Evolutionary conservation across 1,140 invertebrate species (phyloP), one percentile per base, ranked within the genome.

Genomic region (Drosophila kepulauana): DNA sequence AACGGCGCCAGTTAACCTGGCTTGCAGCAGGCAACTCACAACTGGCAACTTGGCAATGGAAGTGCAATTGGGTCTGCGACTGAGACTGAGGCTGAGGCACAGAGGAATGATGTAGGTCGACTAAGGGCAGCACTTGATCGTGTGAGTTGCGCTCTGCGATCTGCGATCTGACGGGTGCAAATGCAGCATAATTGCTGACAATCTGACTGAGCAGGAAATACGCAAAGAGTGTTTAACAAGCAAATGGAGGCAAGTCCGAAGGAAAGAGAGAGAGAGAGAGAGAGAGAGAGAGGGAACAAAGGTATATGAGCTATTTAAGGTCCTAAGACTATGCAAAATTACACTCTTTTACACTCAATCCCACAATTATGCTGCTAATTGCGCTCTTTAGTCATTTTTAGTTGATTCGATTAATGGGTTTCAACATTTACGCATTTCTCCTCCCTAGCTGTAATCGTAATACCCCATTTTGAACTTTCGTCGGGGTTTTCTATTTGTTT

Each of bases 381-480:
- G 46, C 11, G 61, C 66, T 81, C 84, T 82, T 88, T 88, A 88
- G 84, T 78, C 80, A 88, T 80, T 88, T 81, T 84, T 28, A 82
- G 78, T 88, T 88, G 84, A 88, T 81, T 80, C 85, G 81, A 88
- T 88, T 84, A 88, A 88, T 88, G 84, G 49, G 74, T 78, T 88
- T 84, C 80, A 71, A 88, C 84, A 88, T 78, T 82, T 88, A 88
- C 78, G 86, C 72, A 89, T 72, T 79, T 82, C 65, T 66, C 61
- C 33, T 33, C 35, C 35, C 52, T 33, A 13, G 51, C n/a, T 52
- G 49, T 66, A 52, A 52, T 38, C 35, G 35, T 52, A 33, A 52
- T 52, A 52, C 51, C 51, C 28, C n/a, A n/a, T 13, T 33, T 51
- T 33, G 8, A 38, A n/a, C 33, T 59, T 52, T 54, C 41, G 16